Percentiles rank a stretch among this genome's conserved stretches.
phyloP scores from a whole-genome alignment of 2,888 invertebrate genomes.

The Synergus japonicus region DNA sequence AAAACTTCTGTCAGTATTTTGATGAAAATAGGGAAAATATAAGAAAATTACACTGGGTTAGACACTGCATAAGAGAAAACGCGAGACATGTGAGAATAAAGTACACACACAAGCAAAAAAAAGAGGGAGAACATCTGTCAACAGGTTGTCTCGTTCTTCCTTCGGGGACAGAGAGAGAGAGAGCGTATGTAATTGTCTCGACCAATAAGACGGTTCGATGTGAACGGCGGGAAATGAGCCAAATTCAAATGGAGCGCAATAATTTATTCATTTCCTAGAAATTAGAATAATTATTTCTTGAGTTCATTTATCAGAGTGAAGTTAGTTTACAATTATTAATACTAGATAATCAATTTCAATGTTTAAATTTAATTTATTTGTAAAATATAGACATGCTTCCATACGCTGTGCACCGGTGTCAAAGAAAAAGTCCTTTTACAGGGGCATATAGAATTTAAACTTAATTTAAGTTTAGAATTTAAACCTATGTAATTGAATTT shows the following conservation, averaged over 20 bases:
- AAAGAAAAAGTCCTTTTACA: too few species aligned
- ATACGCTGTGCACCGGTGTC: too few species aligned
- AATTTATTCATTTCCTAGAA: background rate
- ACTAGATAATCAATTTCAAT: too few species aligned
- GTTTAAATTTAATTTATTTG: too few species aligned
- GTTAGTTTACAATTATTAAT: too few species aligned
- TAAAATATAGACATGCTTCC: too few species aligned
- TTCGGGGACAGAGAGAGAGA: background rate
- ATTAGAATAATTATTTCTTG: too few species aligned
- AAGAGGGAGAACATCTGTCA: conserved; percentile 3
- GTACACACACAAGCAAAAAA: background rate
- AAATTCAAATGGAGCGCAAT: background rate
- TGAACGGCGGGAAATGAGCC: background rate
- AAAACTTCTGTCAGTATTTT: conserved; percentile 15
- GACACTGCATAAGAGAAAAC: background rate
- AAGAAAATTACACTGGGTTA: background rate
- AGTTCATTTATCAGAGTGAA: too few species aligned
- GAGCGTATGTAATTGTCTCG: background rate
- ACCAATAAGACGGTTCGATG: background rate
- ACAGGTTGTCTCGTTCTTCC: background rate
- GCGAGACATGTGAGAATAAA: background rate
- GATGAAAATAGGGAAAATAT: background rate
- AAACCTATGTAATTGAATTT: background rate
- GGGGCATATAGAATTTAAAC: too few species aligned
- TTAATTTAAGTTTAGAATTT: too few species aligned